Evolutionary conservation across 2,888 invertebrate genomes (phyloP).

Genomic region (Chymomyza amoena): DNA sequence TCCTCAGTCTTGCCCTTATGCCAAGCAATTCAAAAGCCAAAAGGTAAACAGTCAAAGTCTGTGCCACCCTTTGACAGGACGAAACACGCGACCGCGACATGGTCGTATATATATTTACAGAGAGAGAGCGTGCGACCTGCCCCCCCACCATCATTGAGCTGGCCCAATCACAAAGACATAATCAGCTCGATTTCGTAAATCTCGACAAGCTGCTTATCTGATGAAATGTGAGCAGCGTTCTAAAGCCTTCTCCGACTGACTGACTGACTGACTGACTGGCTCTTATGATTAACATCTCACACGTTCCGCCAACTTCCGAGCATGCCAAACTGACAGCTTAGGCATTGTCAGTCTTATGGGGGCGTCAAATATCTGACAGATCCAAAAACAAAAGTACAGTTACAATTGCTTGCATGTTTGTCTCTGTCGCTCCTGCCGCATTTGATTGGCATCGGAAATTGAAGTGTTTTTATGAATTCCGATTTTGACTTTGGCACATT

Average conservation of each 20-base stretch:
- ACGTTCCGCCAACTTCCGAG: conserved; percentile 57
- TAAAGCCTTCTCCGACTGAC: conserved; percentile 25
- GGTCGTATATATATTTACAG: not conserved
- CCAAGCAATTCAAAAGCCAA: conserved; percentile 48
- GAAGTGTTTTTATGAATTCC: conserved; percentile 72
- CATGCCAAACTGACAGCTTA: conserved; percentile 60
- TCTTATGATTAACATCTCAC: conserved; percentile 71
- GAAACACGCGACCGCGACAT: conserved; percentile 1
- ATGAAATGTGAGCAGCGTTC: conserved; percentile 72
- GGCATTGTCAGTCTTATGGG: conserved; percentile 14
- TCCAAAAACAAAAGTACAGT: not conserved
- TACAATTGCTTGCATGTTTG: not conserved
- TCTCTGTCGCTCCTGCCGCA: not conserved
- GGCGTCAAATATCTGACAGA: conserved; percentile 21
- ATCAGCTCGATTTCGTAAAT: conserved; percentile 72
- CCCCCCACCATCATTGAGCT: not conserved
- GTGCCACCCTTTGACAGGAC: conserved; percentile 60
- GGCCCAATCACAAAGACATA: conserved; percentile 51
- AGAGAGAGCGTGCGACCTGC: conserved; percentile 2
- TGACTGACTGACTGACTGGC: conserved; percentile 15
- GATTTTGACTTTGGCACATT: conserved; percentile 45
- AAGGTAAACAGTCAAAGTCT: conserved; percentile 58
- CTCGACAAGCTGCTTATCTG: conserved; percentile 74
- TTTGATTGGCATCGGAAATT: conserved; percentile 74
- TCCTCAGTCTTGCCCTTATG: not conserved